Evolutionary conservation across 92 coral and sea anemone species (phyloP).

Genomic region (Epizoanthus rinbou): DNA sequence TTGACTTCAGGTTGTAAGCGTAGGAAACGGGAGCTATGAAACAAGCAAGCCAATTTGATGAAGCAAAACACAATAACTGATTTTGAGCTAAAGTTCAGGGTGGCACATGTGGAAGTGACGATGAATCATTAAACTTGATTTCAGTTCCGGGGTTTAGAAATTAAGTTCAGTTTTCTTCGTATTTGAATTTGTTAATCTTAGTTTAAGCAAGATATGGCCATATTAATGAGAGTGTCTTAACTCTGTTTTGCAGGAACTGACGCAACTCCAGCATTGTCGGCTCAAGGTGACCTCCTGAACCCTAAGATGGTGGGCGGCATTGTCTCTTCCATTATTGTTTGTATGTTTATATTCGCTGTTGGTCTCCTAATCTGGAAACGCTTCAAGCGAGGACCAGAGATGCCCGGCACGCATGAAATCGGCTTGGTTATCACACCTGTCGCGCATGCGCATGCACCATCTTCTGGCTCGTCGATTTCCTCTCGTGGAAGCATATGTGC

Average conservation of each 20-base stretch:
- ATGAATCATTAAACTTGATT: too few species aligned
- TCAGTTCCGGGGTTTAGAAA: too few species aligned
- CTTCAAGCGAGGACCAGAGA: slow-evolving; percentile 78
- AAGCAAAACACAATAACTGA: too few species aligned
- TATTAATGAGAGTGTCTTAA: neutral
- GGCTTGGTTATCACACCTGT: slow-evolving; percentile 80
- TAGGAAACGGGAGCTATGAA: too few species aligned
- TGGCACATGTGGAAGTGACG: too few species aligned
- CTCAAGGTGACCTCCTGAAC: slow-evolving; percentile 48
- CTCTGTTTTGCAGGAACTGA: slow-evolving; percentile 32
- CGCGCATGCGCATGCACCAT: slow-evolving; percentile 54
- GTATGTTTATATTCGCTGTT: slow-evolving; percentile 71
- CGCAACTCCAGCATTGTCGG: neutral
- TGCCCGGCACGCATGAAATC: slow-evolving; percentile 61
- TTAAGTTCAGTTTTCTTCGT: too few species aligned
- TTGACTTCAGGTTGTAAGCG: too few species aligned
- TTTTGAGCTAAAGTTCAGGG: too few species aligned
- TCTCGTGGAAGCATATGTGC: slow-evolving; percentile 70
- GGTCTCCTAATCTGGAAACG: slow-evolving; percentile 79
- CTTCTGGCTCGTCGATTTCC: slow-evolving; percentile 63
- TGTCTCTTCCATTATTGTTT: slow-evolving; percentile 74
- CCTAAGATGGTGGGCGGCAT: slow-evolving; percentile 86
- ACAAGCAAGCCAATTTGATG: too few species aligned
- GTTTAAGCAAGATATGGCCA: too few species aligned
- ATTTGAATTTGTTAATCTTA: too few species aligned